A percentile compares a stretch with the other conserved stretches of the same genome.
These are phyloP conservation scores for Dufourea novaeangliae DNA, from an alignment of 1,140 invertebrate species.

Conservation along the genomic window DNA sequence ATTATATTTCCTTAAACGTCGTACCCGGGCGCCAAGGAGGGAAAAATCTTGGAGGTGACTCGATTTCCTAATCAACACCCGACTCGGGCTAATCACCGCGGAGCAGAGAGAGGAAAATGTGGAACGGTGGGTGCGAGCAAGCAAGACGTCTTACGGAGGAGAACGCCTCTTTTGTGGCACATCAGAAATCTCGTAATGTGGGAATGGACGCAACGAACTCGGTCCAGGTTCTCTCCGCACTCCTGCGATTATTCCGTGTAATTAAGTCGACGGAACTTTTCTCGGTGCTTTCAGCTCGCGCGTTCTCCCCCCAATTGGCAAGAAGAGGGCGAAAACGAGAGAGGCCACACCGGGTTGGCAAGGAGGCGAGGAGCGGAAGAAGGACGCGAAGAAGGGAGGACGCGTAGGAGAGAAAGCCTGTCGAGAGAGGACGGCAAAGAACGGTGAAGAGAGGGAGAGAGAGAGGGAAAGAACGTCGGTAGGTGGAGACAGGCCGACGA, in stretches of 20 bases:
- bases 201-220: constrained; percentile 52
- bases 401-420: constrained; percentile 36
- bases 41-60: neutral
- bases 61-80: constrained; percentile 25
- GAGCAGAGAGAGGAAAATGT: neutral
- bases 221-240: constrained; percentile 60
- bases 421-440: constrained; percentile 32
- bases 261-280: constrained; percentile 80
- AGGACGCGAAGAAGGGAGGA: constrained; percentile 40
- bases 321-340: constrained; percentile 33
- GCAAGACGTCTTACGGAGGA: neutral
- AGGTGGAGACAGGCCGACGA: constrained; percentile 59
- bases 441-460: constrained; percentile 7
- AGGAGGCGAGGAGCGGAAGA: constrained; percentile 33
- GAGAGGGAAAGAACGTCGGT: constrained; percentile 39
- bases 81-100: constrained; percentile 15
- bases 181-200: constrained; percentile 65
- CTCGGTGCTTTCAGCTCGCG: constrained; percentile 69
- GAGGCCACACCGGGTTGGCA: constrained; percentile 3
- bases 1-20: too few species aligned
- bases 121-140: neutral
- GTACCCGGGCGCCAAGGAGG: too few species aligned
- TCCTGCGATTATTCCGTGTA: constrained; percentile 80
- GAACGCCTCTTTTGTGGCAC: constrained; percentile 58
- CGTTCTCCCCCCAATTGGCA: constrained; percentile 33